These are phyloP conservation scores for Ips typographus DNA, from an alignment of 1,140 invertebrate genomes.

Conservation along the genomic window DNA sequence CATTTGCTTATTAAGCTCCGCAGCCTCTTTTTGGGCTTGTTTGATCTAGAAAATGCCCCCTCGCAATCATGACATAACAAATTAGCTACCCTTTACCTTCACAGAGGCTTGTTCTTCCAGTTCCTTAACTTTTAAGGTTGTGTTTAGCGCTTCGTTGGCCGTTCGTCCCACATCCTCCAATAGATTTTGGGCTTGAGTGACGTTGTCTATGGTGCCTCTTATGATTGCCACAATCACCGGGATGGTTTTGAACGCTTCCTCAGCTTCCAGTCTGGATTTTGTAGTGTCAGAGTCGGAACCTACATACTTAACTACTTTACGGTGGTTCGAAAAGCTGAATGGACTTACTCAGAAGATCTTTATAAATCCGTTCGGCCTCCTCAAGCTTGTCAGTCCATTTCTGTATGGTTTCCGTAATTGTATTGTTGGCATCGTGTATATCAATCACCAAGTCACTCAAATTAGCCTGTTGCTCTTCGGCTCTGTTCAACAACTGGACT, in stretches of 20 bases:
- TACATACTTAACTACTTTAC: constrained; percentile 47
- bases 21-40: constrained; percentile 74
- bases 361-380: constrained; percentile 83
- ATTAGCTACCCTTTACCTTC: no score
- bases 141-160: neutral
- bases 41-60: constrained; percentile 55
- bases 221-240: constrained; percentile 59
- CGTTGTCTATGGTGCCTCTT: constrained; percentile 66
- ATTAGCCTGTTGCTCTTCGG: constrained; percentile 60
- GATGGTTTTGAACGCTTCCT: constrained; percentile 63
- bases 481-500: constrained; percentile 57
- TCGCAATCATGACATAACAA: no score
- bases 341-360: constrained; percentile 74
- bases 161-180: neutral
- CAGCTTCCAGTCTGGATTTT: constrained; percentile 69
- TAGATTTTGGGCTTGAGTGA: constrained; percentile 68
- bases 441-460: constrained; percentile 68
- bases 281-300: constrained; percentile 90
- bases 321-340: neutral
- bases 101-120: constrained; percentile 69
- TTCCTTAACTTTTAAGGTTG: constrained; percentile 1
- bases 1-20: constrained; percentile 73
- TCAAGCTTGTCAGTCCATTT: constrained; percentile 81
- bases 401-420: constrained; percentile 78
- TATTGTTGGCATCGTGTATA: constrained; percentile 58